phyloP scores from a whole-genome alignment of 2,113 vertebrate genomes.

The Oncorhynchus kisutch region DNA sequence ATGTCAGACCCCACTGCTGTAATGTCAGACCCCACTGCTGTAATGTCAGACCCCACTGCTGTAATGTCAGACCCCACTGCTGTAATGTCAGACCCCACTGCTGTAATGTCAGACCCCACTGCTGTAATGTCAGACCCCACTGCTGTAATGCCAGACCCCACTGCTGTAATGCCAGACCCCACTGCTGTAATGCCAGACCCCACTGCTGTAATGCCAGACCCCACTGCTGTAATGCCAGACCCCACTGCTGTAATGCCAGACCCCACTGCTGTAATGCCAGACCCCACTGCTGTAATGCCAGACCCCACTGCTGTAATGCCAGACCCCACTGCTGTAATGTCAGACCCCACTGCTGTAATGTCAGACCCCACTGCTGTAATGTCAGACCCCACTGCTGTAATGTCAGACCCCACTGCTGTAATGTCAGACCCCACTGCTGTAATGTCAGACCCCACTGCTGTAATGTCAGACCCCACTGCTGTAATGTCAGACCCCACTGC shows the following conservation, averaged over 20 bases:
- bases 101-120: conserved; percentile 63
- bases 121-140: conserved; percentile 63
- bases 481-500: conserved; percentile 85
- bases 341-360: conserved; percentile 86
- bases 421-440: conserved; percentile 84
- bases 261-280: conserved; percentile 60
- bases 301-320: conserved; percentile 60
- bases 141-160: conserved; percentile 60
- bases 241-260: conserved; percentile 60
- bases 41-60: conserved; percentile 63
- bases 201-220: conserved; percentile 56
- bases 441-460: conserved; percentile 85
- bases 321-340: conserved; percentile 75
- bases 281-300: conserved; percentile 60
- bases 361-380: conserved; percentile 85
- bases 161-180: conserved; percentile 58
- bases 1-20: conserved; percentile 61
- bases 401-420: conserved; percentile 84
- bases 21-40: conserved; percentile 63
- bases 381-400: conserved; percentile 85
- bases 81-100: conserved; percentile 62
- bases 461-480: conserved; percentile 85
- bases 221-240: conserved; percentile 60
- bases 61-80: conserved; percentile 63
- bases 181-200: conserved; percentile 58